Conservation (phyloP, 2,888 invertebrate species). For the Zaprionus bogoriensis region DNA sequence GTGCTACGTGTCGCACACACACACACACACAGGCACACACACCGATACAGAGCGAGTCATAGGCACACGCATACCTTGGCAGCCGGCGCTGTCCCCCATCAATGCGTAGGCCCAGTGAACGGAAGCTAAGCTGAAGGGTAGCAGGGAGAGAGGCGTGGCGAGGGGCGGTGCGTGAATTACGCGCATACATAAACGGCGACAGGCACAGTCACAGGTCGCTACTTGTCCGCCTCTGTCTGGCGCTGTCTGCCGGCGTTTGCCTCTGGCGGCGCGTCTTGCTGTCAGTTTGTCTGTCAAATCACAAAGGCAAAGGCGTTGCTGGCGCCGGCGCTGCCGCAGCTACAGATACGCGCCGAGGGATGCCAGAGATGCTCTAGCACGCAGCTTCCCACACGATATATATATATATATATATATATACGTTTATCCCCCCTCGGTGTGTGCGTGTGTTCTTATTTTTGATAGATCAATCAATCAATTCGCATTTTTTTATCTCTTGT, state of each 20-base stretch:
- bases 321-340: constrained; percentile 34
- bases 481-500: constrained; percentile 47
- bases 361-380: constrained; percentile 37
- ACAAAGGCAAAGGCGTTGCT: constrained; percentile 70
- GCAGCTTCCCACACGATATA: constrained; percentile 19
- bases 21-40: constrained; percentile 36
- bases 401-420: constrained; percentile 21
- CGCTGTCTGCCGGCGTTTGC: constrained; percentile 23
- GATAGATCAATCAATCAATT: constrained; percentile 79
- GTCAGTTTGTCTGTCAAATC: constrained; percentile 77
- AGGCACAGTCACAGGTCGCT: constrained; percentile 69
- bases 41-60: constrained; percentile 18
- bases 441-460: constrained; percentile 57
- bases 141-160: not conserved
- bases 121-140: not conserved
- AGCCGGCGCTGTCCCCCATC: constrained; percentile 17
- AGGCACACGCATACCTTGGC: constrained; percentile 48
- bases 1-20: constrained; percentile 76
- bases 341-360: constrained; percentile 57
- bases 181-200: constrained; percentile 78
- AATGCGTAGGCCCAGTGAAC: constrained; percentile 34
- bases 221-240: constrained; percentile 23
- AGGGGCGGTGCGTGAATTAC: constrained; percentile 41
- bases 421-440: not conserved
- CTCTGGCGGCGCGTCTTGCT: constrained; percentile 61